phyloP scores from a whole-genome alignment of 2,888 invertebrate genomes.

The Lasioglossum villosulum region DNA sequence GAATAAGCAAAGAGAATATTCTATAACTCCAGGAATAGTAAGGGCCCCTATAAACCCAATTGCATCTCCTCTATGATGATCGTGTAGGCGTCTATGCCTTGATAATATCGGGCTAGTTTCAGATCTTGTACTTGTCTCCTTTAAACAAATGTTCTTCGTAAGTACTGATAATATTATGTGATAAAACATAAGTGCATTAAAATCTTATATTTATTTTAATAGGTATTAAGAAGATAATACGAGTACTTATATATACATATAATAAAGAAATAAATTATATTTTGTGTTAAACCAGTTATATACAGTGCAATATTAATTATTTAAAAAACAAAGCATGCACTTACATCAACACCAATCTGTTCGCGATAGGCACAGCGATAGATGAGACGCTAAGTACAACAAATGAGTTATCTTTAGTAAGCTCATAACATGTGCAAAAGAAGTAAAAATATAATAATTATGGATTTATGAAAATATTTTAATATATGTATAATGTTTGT shows the following conservation, averaged over 20 bases:
- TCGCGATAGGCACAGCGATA: slow-evolving; percentile 81
- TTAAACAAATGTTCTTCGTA: slow-evolving; percentile 49
- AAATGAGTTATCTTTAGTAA: slow-evolving; percentile 75
- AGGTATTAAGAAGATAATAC: not conserved
- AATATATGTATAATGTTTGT: slow-evolving; percentile 22
- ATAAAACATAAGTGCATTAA: not conserved
- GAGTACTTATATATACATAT: not conserved
- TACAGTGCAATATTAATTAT: slow-evolving; percentile 48
- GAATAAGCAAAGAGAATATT: slow-evolving; percentile 96
- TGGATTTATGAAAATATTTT: slow-evolving; percentile 1
- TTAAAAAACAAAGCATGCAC: slow-evolving; percentile 78
- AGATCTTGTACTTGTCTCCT: slow-evolving; percentile 75
- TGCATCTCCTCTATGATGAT: slow-evolving; percentile 85
- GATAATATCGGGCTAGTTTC: slow-evolving; percentile 84
- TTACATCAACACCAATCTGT: slow-evolving; percentile 79
- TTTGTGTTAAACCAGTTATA: slow-evolving; percentile 46
- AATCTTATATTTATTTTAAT: slow-evolving; percentile 10
- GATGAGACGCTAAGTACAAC: slow-evolving; percentile 80
- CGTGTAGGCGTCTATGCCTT: slow-evolving; percentile 69
- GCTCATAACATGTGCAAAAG: slow-evolving; percentile 45
- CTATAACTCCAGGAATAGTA: slow-evolving; percentile 95
- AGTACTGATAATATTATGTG: not conserved
- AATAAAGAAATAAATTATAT: slow-evolving; percentile 18
- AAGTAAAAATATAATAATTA: slow-evolving; percentile 27
- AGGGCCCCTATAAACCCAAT: slow-evolving; percentile 92